Base-by-base conservation (phyloP, 2,888 invertebrate species). In the Dasypolia templi region DNA sequence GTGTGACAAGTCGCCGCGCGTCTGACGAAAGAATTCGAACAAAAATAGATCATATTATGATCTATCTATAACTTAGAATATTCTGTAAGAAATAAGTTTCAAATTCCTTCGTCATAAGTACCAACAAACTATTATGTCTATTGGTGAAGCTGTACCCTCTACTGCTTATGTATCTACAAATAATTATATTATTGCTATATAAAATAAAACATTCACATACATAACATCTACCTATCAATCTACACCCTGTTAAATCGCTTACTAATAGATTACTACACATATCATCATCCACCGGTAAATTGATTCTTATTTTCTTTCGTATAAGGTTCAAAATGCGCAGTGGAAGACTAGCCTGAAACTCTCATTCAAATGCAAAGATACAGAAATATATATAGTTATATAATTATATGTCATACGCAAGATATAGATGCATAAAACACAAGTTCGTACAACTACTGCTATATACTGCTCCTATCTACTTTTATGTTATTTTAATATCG, bases 221-320 rank as follows among this genome's bases (percentile, higher is more conserved):
- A 95, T 95, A 95, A 95, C 95, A 95, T 95, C 95, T 95, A 95
- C 95, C 95, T 95, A 92, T 91, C 91, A 89, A 92, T 93, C 94
- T 94, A 94, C 94, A 88, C 89, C 81, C 84, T 77, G 86, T 88
- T 88, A 88, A 85, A 78, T 87, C 75, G 81, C 82, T 85, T 83
- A 77, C 80, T 82, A 81, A 72, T 81, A 81, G 19, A 73, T 79
- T 63, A 75, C 84, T 80, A 87, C 82, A 84, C 72, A 77, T 80
- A 84, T 75, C 85, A 85, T 82, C 87, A 80, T 87, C 83, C 89
- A 87, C 89, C 75, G 86, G 79, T 86, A 82, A 86, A 85, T 85
- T 84, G 83, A 77, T 79, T 80, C 86, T 86, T 84, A 85, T 84
- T 72, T 51, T 56, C 56, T 86, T 65, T 65, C 26, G 44, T 67